Percentiles rank a stretch among this genome's conserved stretches.
phyloP scores from a whole-genome alignment of 2,888 invertebrate species.

The Agriotes lineatus region DNA sequence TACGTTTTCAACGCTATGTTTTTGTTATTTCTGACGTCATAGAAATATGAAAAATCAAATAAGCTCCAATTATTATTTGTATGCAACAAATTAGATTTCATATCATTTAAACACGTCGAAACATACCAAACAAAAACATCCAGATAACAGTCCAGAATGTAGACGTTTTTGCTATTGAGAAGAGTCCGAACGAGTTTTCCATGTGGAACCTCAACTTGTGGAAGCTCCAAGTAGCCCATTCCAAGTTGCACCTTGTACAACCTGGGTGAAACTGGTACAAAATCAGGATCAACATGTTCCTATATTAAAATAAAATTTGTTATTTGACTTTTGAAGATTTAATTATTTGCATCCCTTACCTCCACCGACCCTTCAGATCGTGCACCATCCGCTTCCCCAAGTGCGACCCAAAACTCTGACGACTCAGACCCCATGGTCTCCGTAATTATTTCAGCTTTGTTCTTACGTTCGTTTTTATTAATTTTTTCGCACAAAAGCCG shows the following conservation, averaged over 20 bases:
- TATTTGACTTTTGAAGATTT: not conserved
- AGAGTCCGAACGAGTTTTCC: slow-evolving; percentile 81
- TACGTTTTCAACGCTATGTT: no score
- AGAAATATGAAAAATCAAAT: not conserved
- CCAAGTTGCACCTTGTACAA: slow-evolving; percentile 96
- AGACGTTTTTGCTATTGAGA: slow-evolving; percentile 92
- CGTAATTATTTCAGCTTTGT: slow-evolving; percentile 89
- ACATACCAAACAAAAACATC: slow-evolving; percentile 95
- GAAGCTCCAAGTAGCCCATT: slow-evolving; percentile 98
- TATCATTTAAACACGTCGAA: no score
- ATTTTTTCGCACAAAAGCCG: slow-evolving; percentile 97
- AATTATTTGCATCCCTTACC: slow-evolving; percentile 63
- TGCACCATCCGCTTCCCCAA: slow-evolving; percentile 72
- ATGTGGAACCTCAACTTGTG: slow-evolving; percentile 87
- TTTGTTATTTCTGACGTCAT: not conserved
- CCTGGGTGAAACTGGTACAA: slow-evolving; percentile 76
- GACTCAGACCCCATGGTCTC: slow-evolving; percentile 88
- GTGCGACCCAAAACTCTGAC: slow-evolving; percentile 84
- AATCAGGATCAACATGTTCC: slow-evolving; percentile 81
- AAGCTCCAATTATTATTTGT: not conserved
- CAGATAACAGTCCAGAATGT: slow-evolving; percentile 93
- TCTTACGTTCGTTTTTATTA: slow-evolving; percentile 98
- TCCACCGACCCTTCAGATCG: slow-evolving; percentile 53
- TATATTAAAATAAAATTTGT: slow-evolving; percentile 53
- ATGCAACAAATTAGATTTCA: not conserved